Base-by-base conservation (phyloP, 2,797 vertebrate species). In the Liasis olivaceus region DNA sequence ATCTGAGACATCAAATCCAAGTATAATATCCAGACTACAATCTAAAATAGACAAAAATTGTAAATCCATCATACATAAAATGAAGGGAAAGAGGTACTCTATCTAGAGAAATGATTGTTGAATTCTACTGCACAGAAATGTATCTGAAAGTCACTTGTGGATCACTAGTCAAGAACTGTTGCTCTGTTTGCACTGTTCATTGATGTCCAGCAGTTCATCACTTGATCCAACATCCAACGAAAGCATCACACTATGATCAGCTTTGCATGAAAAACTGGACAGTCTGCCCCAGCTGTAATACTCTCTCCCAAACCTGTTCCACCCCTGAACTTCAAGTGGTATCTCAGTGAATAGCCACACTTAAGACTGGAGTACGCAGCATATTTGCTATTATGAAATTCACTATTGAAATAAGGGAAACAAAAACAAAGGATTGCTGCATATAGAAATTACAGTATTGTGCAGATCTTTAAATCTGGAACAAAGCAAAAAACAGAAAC, bases 1-100 rank as follows among this genome's bases (percentile, higher is more conserved):
- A 1, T 96, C 94, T 0, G 97, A 97, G 66, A 99, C 98, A 66
- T 99, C 99, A 0, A 99, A 99, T 58, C 99, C 99, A 89, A 99
- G 96, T 95, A 99, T 98, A 94, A 99, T 98, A 31, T 99, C 99
- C 91, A 99, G 88, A 42, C 97, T 97, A 51, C 99, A 99, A 1
- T 97, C 99, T 99, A 96, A 51, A 93, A 96, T 93, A 93, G 28
- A 97, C 58, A 96, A 20, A 89, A 36, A 6, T 54, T 31, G 90
- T 15, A 86, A 28, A 26, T 4, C 1, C 36, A 36, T 69, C 42
- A 7, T 85, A 64, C 15, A 42, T 2, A 2, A 86, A 66, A 28
- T 59, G 1, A 42, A 88, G 58, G 11, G 0, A 0, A 84, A 77
- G 20, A 28, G 0, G 0, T 42, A 72, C 28, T 1, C 14, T 1